phyloP scores from a whole-genome alignment of 2,888 invertebrate species.

The Argyresthia goedartella region DNA sequence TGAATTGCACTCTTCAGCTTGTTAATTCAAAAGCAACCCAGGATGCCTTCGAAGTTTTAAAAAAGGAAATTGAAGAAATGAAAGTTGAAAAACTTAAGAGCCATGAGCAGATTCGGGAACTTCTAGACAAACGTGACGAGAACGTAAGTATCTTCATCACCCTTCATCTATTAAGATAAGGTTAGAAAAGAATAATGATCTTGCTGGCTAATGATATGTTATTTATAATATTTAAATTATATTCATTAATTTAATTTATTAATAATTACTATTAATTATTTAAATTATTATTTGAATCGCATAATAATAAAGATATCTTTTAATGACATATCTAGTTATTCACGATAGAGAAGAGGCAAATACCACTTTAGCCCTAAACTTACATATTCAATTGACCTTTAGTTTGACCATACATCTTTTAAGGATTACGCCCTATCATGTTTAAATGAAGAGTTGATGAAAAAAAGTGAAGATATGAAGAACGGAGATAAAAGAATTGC shows the following conservation, averaged over 20 bases:
- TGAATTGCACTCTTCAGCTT: not conserved
- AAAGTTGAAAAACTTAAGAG: conserved; percentile 36
- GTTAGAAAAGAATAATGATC: no score
- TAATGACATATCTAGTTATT: no score
- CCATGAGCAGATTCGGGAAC: conserved; percentile 32
- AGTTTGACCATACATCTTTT: not conserved
- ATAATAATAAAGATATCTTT: no score
- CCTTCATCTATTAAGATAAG: no score
- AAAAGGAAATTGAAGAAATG: conserved; percentile 37
- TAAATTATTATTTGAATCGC: no score
- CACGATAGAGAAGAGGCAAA: no score
- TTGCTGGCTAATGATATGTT: no score
- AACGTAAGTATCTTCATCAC: conserved; percentile 24
- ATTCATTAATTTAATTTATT: no score
- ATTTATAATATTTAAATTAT: no score
- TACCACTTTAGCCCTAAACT: no score
- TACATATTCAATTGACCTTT: no score
- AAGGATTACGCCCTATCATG: conserved; percentile 7
- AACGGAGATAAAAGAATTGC: conserved; percentile 42
- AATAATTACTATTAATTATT: no score
- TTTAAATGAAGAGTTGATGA: conserved; percentile 33
- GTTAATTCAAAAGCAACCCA: not conserved
- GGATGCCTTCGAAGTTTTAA: conserved; percentile 22
- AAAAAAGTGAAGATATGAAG: conserved; percentile 34
- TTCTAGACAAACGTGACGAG: conserved; percentile 40